phyloP scores from a whole-genome alignment of 2,113 vertebrate genomes.

The Bos taurus region ARS-UCD2.0 NC_037332.1:54064501-54065000 shows the following conservation, averaged over 20 bases:
- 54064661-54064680: neutral
- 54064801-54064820: neutral
- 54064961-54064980: neutral
- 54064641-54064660: neutral
- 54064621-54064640: neutral
- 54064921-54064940: neutral
- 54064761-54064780: neutral
- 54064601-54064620: neutral
- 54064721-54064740: neutral
- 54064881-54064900: neutral
- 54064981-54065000: neutral
- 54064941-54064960: neutral
- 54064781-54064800: neutral
- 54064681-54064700: neutral
- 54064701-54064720: neutral
- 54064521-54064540: neutral
- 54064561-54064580: neutral
- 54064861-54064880: neutral
- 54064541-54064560: neutral
- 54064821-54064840: neutral
- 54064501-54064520: neutral
- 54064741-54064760: neutral
- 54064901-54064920: neutral
- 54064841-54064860: neutral
- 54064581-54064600: neutral